A percentile compares a stretch with the other conserved stretches of the same genome.
phyloP scores from a whole-genome alignment of 2,888 invertebrate species.

The Archaeoteleia sp. region DNA sequence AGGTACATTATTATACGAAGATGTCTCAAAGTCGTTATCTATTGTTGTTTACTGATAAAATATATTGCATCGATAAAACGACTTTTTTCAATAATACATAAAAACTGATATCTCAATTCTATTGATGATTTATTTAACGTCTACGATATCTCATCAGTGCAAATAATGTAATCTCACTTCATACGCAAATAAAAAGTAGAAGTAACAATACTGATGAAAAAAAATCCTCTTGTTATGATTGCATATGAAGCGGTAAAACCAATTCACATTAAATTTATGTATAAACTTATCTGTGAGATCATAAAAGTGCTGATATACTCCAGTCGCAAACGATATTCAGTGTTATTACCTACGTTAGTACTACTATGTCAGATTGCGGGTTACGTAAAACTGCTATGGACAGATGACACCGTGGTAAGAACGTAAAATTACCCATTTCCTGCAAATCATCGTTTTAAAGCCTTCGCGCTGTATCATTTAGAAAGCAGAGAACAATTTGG shows the following conservation, averaged over 20 bases:
- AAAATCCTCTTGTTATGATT: slow-evolving; percentile 4
- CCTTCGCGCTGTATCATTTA: slow-evolving; percentile 2
- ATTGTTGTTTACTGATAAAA: slow-evolving; percentile 3
- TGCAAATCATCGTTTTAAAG: slow-evolving; percentile 54
- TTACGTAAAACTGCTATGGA: slow-evolving; percentile 66
- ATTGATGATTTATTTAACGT: too few species aligned
- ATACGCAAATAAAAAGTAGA: too few species aligned
- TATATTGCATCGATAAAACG: neutral
- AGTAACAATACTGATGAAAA: neutral
- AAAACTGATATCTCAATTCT: too few species aligned
- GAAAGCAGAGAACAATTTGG: neutral
- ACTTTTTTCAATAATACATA: neutral
- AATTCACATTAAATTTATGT: slow-evolving; percentile 14
- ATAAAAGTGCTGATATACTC: slow-evolving; percentile 15
- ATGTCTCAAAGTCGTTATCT: neutral
- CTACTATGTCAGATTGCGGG: slow-evolving; percentile 22
- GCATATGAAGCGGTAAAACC: slow-evolving; percentile 1
- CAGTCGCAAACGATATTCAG: slow-evolving; percentile 1
- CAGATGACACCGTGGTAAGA: slow-evolving; percentile 66
- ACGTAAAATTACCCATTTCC: slow-evolving; percentile 67
- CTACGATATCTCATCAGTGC: too few species aligned
- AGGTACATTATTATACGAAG: neutral
- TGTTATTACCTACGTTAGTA: slow-evolving; percentile 7
- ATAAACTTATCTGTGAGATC: slow-evolving; percentile 10
- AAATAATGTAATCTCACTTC: too few species aligned